These are phyloP conservation scores for Cordylochernes scorpioides DNA, from an alignment of 2,888 invertebrate species.

Conservation along the genomic window DNA sequence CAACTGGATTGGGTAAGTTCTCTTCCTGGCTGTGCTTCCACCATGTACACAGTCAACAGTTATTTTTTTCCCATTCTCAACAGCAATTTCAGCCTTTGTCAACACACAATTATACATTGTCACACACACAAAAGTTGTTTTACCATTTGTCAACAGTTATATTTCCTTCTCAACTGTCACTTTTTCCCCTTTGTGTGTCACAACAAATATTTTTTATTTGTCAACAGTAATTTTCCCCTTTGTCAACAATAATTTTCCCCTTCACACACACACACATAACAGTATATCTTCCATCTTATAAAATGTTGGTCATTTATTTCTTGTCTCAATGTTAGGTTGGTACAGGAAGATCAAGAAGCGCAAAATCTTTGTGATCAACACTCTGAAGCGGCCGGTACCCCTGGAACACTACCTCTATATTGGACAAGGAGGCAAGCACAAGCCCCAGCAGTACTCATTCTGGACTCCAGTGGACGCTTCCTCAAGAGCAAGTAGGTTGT, in stretches of 20 bases:
- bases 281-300: no score
- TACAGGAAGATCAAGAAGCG: constrained; percentile 33
- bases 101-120: no score
- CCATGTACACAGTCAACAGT: no score
- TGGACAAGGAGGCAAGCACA: constrained; percentile 34
- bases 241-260: no score
- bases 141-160: no score
- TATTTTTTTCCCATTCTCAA: neutral
- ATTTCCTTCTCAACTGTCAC: no score
- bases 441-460: constrained; percentile 45
- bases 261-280: no score
- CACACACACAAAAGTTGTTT: no score
- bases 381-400: constrained; percentile 74
- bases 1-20: constrained; percentile 29
- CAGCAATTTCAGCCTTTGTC: neutral
- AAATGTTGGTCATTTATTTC: neutral
- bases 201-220: no score
- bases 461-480: constrained; percentile 52
- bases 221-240: no score
- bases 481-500: constrained; percentile 33
- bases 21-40: neutral
- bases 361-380: constrained; percentile 71
- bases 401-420: constrained; percentile 78
- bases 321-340: neutral
- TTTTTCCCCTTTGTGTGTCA: no score